Evolutionary conservation across 2,888 invertebrate species (phyloP).

Genomic region (Macropis europaea): DNA sequence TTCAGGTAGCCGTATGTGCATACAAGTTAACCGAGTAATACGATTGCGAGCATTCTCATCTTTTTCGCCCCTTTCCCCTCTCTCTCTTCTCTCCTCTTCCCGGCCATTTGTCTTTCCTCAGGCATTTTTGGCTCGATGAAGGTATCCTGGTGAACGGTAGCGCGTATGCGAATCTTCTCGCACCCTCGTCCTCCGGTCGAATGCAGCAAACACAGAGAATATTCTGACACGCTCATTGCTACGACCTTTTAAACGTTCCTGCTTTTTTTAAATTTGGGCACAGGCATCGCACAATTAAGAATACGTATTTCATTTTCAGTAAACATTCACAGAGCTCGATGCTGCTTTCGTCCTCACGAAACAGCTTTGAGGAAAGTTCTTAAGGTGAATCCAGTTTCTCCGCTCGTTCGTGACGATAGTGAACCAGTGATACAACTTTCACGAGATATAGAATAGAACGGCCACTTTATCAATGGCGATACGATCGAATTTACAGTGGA

Average conservation of each 20-base stretch:
- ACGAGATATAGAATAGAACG: not conserved
- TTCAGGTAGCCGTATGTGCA: slow-evolving; percentile 41
- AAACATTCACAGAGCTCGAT: too few relatives aligned
- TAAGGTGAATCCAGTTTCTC: not conserved
- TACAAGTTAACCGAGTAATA: slow-evolving; percentile 46
- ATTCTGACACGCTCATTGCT: too few relatives aligned
- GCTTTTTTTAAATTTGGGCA: too few relatives aligned
- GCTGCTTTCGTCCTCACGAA: too few relatives aligned
- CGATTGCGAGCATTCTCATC: slow-evolving; percentile 27
- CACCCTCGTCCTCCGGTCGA: too few relatives aligned
- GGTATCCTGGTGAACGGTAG: slow-evolving; percentile 1
- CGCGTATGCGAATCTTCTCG: slow-evolving; percentile 7
- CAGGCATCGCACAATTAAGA: too few relatives aligned
- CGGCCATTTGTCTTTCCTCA: slow-evolving; percentile 7
- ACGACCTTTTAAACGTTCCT: too few relatives aligned
- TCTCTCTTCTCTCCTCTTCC: not conserved
- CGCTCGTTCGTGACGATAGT: not conserved
- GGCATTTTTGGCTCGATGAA: slow-evolving; percentile 19
- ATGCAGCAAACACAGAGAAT: too few relatives aligned
- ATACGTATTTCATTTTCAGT: too few relatives aligned
- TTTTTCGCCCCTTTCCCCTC: not conserved
- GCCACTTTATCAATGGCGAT: not conserved
- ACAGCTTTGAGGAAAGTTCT: too few relatives aligned
- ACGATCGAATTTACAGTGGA: slow-evolving; percentile 11
- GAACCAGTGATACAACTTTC: not conserved